Percentiles rank a stretch among this genome's conserved stretches.
phyloP scores from a whole-genome alignment of 30 jellyfish, hydroid and myxozoan species.

The Mastigias papua region DNA sequence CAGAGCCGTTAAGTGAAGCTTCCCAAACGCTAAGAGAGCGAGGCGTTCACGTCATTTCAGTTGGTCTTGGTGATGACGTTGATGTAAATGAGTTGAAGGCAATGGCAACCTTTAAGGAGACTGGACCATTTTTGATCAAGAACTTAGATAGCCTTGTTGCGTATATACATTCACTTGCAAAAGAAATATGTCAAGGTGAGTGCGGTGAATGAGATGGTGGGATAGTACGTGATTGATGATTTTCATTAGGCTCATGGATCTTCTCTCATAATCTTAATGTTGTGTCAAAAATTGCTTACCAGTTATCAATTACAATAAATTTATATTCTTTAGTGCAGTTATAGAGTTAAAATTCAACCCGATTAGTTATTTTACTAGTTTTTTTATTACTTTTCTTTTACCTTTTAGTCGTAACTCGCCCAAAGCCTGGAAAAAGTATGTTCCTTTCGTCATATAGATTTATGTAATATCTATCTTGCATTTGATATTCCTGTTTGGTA shows the following conservation, averaged over 20 bases:
- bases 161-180: slow-evolving; percentile 72
- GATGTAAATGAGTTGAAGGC: slow-evolving; percentile 66
- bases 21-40: slow-evolving; percentile 69
- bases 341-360: too few relatives aligned
- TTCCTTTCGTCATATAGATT: neutral
- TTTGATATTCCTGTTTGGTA: neutral
- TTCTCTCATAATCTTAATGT: too few relatives aligned
- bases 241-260: too few relatives aligned
- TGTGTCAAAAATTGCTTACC: too few relatives aligned
- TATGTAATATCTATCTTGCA: neutral
- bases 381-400: neutral
- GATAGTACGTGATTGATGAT: too few relatives aligned
- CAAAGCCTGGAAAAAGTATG: slow-evolving; percentile 48
- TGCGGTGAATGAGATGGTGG: too few relatives aligned
- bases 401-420: slow-evolving; percentile 35
- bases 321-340: too few relatives aligned
- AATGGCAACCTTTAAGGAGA: slow-evolving; percentile 66
- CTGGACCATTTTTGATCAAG: slow-evolving; percentile 68
- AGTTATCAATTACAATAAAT: too few relatives aligned
- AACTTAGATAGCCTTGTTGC: slow-evolving; percentile 38
- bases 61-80: slow-evolving; percentile 88
- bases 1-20: slow-evolving; percentile 73
- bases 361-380: too few relatives aligned
- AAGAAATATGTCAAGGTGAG: slow-evolving; percentile 85
- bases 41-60: slow-evolving; percentile 80